Base-by-base conservation (phyloP, 1,140 invertebrate genomes). In the Drosophila sucinea region DNA sequence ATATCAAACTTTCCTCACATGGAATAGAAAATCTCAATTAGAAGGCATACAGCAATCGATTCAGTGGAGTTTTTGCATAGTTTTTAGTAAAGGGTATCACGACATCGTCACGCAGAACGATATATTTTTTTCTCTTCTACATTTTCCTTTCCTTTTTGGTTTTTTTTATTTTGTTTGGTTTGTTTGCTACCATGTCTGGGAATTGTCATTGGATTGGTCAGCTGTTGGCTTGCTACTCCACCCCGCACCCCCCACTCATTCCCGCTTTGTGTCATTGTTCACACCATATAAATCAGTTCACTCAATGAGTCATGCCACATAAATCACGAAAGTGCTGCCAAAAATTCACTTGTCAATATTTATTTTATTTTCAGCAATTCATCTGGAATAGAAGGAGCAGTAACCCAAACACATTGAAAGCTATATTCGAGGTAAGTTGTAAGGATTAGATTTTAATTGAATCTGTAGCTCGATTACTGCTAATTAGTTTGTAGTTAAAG, bases 331-430 rank as follows among this genome's bases (percentile, higher is more conserved):
- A 77, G 73, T 56, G 65, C 61, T 77, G 69, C 69, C 66, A 44
- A 64, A 17, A 71, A 71, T 68, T 75, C 82, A 86, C 75, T 71
- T 85, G 82, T 82, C 83, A 86, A 86, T 86, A 86, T 86, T 87
- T 82, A 79, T 86, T 86, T 87, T 76, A 79, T 79, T 87, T 82
- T 76, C 72, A 79, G 44, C 44, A 79, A 71, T 74, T 73, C 60
- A 61, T 57, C 60, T 63, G 56, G 62, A 54, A 51, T 58, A 77
- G 79, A 66, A 80, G 67, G 66, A 70, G 51, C 68, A 76, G 65
- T 32, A 58, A n/a, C 17, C 6, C 29, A 25, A 25, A 29, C 10
- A 10, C 7, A 17, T 17, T 17, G 17, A 17, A 17, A 17, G 17
- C 17, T 17, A 17, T 17, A 17, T 17, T 17, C 17, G 0, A 17